These are phyloP conservation scores for Lysiphlebus fabarum DNA, from an alignment of 1,140 invertebrate species.

Conservation along the genomic window DNA sequence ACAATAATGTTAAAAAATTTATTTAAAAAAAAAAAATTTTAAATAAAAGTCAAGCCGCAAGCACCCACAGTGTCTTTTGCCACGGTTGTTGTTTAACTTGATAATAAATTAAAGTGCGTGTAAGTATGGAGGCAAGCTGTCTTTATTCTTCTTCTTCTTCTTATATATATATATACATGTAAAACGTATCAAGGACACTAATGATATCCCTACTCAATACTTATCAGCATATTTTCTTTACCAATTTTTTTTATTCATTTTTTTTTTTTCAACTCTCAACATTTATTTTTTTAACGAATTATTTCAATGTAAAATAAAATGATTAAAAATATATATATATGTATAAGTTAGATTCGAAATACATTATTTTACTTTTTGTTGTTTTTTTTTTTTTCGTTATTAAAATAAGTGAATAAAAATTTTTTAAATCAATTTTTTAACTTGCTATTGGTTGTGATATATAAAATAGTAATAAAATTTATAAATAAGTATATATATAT, in stretches of 20 bases:
- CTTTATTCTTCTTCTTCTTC: neutral
- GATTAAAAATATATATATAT: too few relatives aligned
- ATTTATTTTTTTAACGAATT: neutral
- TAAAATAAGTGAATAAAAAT: too few relatives aligned
- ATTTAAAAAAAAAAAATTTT: slow-evolving; percentile 8
- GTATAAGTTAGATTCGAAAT: too few relatives aligned
- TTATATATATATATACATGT: slow-evolving; percentile 10
- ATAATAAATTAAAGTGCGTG: slow-evolving; percentile 30
- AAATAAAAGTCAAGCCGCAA: neutral
- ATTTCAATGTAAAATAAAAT: too few relatives aligned
- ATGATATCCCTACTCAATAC: slow-evolving; percentile 16
- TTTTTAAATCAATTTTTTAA: too few relatives aligned
- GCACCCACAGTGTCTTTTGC: slow-evolving; percentile 19
- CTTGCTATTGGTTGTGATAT: too few relatives aligned
- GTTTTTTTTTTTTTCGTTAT: too few relatives aligned
- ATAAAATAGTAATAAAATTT: too few relatives aligned
- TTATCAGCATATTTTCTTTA: neutral
- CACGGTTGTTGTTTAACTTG: slow-evolving; percentile 7
- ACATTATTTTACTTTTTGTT: too few relatives aligned
- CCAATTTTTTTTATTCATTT: neutral
- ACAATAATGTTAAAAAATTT: slow-evolving; percentile 1
- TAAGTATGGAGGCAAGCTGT: slow-evolving; percentile 20
- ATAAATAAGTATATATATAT: too few relatives aligned
- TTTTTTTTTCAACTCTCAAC: neutral
- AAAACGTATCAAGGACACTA: slow-evolving; percentile 10